Evolutionary conservation across 2,113 vertebrate genomes (phyloP).

Genomic region (Pseudorectes ferrugineus): DNA sequence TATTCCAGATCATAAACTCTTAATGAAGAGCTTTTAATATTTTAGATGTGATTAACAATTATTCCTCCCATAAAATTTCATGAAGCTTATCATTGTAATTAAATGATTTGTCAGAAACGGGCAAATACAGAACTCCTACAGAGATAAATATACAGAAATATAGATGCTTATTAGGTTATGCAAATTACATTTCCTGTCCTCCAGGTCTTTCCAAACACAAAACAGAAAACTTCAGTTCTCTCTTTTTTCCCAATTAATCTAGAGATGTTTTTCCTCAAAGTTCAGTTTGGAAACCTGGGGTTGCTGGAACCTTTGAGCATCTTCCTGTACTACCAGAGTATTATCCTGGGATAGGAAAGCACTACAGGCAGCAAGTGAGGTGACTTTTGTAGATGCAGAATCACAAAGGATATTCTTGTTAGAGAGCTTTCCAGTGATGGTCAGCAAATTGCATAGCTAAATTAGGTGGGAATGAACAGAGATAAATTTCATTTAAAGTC

Average conservation of each 20-base stretch:
- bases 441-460: not conserved
- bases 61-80: constrained; percentile 3
- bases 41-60: not conserved
- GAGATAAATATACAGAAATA: not conserved
- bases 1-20: not conserved
- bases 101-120: not conserved
- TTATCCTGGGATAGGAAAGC: not conserved
- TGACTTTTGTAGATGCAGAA: not conserved
- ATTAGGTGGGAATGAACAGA: not conserved
- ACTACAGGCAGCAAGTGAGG: not conserved
- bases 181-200: not conserved
- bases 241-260: not conserved
- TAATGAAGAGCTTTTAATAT: not conserved
- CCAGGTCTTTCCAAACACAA: not conserved
- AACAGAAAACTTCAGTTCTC: not conserved
- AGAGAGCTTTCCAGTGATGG: not conserved
- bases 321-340: not conserved
- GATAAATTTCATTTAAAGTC: not conserved
- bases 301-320: not conserved
- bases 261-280: not conserved
- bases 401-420: not conserved
- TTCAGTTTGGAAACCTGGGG: not conserved
- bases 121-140: not conserved
- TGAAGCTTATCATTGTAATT: not conserved
- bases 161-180: not conserved